phyloP scores from a whole-genome alignment of 2,797 vertebrate species.

The Manis pentadactyla region DNA sequence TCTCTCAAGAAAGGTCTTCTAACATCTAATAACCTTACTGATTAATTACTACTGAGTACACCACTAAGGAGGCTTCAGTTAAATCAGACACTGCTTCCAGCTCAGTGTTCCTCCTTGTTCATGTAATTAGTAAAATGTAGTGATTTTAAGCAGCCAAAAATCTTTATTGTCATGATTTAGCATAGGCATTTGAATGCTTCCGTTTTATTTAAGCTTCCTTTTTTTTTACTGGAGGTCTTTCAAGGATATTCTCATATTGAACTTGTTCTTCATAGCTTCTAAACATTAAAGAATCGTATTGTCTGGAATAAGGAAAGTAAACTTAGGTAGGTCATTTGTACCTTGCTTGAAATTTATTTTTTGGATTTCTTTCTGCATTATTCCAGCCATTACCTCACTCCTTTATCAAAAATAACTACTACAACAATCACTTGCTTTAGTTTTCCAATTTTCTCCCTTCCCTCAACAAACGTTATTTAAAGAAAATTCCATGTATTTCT shows the following conservation, averaged over 20 bases:
- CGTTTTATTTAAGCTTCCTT: constrained; percentile 64
- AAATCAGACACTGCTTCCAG: not conserved
- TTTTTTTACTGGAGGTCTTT: constrained; percentile 63
- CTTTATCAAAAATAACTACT: constrained; percentile 69
- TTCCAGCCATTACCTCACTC: constrained; percentile 66
- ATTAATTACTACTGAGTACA: not conserved
- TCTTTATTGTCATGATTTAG: constrained; percentile 31
- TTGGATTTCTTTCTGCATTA: constrained; percentile 71
- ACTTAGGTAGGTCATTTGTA: constrained; percentile 59
- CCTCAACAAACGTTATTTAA: constrained; percentile 69
- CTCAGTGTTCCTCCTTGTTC: not conserved
- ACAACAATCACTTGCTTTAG: constrained; percentile 66
- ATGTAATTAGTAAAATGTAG: constrained; percentile 1
- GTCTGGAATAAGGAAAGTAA: constrained; percentile 52
- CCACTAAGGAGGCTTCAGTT: not conserved
- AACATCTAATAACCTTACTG: not conserved
- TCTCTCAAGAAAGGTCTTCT: constrained; percentile 41
- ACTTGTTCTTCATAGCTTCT: constrained; percentile 58
- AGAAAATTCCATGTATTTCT: constrained; percentile 71
- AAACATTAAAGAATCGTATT: constrained; percentile 47
- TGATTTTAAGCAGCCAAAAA: not conserved
- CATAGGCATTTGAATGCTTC: constrained; percentile 53
- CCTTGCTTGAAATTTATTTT: constrained; percentile 69
- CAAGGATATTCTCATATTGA: constrained; percentile 60
- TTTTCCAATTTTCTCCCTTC: constrained; percentile 70